Conservation (phyloP, 2,797 vertebrate genomes). For the Pogonophryne albipinna region DNA sequence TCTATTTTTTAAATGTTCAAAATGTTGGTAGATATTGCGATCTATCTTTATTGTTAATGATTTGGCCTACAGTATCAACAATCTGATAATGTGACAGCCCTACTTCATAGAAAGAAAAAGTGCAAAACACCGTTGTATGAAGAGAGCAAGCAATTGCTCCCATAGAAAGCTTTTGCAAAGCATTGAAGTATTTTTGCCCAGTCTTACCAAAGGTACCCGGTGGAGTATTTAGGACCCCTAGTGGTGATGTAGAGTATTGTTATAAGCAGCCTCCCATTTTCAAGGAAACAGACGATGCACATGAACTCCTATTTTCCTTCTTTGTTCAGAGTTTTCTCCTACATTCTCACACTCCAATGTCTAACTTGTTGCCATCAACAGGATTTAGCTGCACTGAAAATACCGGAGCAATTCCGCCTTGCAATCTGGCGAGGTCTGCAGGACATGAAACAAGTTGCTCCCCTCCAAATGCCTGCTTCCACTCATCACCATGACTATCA, state of each 20-base stretch:
- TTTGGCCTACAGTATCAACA: too few relatives aligned
- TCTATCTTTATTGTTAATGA: too few relatives aligned
- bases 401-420: conserved; percentile 95
- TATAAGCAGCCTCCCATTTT: background rate
- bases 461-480: conserved; percentile 69
- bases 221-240: background rate
- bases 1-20: too few relatives aligned
- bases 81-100: too few relatives aligned
- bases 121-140: too few relatives aligned
- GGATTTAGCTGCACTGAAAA: conserved; percentile 96
- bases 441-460: conserved; percentile 91
- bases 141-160: background rate
- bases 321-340: background rate
- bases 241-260: background rate
- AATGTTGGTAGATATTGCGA: too few relatives aligned
- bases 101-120: background rate
- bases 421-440: conserved; percentile 97
- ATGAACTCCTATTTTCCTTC: background rate
- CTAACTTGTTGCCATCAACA: conserved; percentile 66
- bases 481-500: conserved; percentile 87
- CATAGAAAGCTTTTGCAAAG: background rate
- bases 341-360: conserved; percentile 11
- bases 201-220: background rate
- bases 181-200: background rate
- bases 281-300: conserved; percentile 15